Conservation (phyloP, 1,140 invertebrate species). For the Drosophila subobscura region DNA sequence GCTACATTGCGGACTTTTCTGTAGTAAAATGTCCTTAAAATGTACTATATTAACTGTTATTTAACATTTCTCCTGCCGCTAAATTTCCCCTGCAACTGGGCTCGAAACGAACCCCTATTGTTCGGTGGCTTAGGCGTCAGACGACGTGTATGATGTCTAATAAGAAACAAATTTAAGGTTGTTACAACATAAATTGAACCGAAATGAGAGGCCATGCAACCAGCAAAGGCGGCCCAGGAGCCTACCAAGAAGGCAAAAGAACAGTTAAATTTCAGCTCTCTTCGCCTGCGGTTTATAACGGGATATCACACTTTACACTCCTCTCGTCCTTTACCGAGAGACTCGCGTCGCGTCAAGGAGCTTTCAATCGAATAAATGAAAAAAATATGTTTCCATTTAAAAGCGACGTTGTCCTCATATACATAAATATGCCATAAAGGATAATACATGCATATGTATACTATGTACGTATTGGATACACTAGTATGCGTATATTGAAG, state of each 20-base stretch:
- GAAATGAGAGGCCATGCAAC: no score
- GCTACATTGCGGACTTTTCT: no score
- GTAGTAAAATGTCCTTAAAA: no score
- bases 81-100: no score
- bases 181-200: constrained; percentile 9
- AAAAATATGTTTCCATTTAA: constrained; percentile 39
- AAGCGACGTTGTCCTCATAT: constrained; percentile 17
- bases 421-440: constrained; percentile 10
- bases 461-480: no score
- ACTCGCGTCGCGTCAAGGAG: constrained; percentile 17
- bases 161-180: no score
- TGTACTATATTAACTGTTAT: no score
- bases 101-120: no score
- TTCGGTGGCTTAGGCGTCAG: no score
- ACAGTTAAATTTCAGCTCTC: constrained; percentile 61
- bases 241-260: constrained; percentile 8
- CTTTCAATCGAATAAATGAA: constrained; percentile 43
- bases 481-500: neutral
- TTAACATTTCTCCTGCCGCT: no score
- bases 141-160: no score
- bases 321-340: constrained; percentile 23
- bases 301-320: constrained; percentile 6
- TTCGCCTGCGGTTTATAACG: constrained; percentile 48
- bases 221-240: neutral
- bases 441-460: no score